Evolutionary conservation across 1,140 invertebrate species (phyloP), one percentile per base, ranked within the genome.

Genomic region (Lucilia sericata): DNA sequence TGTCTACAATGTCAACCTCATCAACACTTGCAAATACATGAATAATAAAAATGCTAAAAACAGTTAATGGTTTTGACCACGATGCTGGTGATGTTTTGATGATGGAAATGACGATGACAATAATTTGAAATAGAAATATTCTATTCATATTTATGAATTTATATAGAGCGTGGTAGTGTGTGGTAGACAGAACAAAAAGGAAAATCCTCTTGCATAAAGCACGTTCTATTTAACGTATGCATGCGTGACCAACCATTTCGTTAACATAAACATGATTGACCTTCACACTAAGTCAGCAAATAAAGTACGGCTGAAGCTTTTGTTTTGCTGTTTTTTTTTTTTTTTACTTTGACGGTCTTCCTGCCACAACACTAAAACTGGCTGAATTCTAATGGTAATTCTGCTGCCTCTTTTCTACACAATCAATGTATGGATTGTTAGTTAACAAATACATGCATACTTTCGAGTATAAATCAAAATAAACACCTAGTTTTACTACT

Each of bases 171-270:
- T 42, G 42, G 42, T 42, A n/a, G n/a, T 30, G 25, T 30, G n/a
- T 36, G 36, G 36, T 42, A 8, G 13, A 78, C 13, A 78, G 75
- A 8, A 13, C 14, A 78, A 42, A 34, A 78, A 42, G 5, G 5
- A 42, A 42, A 78, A 17, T n/a, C 36, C 76, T 49, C 13, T 19
- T 80, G 42, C 76, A 80, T 80, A 49, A 51, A 49, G 21, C 76
- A 80, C 76, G 76, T 80, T 80, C 76, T 80, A 80, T 21, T 80
- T 80, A 80, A 80, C 76, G 76, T 49, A 80, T 80, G 76, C 42
- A 80, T 80, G 76, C 76, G 76, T 80, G 76, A 80, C 76, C 76
- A 80, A 80, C 76, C 76, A 80, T 49, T 80, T 80, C 47, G 42
- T 19, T 80, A 80, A 80, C n/a, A 80, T 49, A 80, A 42, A 78